These are phyloP conservation scores for Lepisosteus osseus DNA, from an alignment of 2,113 vertebrate species.

Conservation along the genomic window DNA sequence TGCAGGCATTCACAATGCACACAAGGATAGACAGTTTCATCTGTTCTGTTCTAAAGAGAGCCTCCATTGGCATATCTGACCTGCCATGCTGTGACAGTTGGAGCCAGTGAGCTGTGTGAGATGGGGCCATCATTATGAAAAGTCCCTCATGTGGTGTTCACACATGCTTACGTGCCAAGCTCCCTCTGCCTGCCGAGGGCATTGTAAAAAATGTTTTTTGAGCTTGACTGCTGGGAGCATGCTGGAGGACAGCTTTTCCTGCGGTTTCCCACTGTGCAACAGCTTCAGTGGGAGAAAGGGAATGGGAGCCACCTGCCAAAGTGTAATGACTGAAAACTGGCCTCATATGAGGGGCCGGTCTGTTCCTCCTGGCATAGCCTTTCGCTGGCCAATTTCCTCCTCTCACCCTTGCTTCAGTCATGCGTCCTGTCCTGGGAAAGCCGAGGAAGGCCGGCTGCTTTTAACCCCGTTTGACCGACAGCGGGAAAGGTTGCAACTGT, in stretches of 20 bases:
- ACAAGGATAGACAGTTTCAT: too few species aligned
- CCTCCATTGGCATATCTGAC: too few species aligned
- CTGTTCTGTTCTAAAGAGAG: too few species aligned
- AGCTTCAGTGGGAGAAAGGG: not conserved
- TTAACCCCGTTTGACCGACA: constrained; percentile 69
- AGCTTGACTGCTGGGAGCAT: not conserved
- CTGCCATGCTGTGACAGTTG: too few species aligned
- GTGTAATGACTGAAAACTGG: constrained; percentile 18
- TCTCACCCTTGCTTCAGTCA: constrained; percentile 39
- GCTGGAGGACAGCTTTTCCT: not conserved
- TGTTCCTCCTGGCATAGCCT: constrained; percentile 55
- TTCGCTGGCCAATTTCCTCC: constrained; percentile 42
- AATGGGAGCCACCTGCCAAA: constrained; percentile 21
- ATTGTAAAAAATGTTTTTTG: not conserved
- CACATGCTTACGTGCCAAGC: too few species aligned
- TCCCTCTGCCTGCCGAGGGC: not conserved
- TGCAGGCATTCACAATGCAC: too few species aligned
- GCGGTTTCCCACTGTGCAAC: not conserved
- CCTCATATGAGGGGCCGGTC: constrained; percentile 44
- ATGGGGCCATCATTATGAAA: too few species aligned
- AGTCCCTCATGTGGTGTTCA: too few species aligned
- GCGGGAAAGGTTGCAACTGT: constrained; percentile 43
- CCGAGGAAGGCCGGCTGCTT: constrained; percentile 47
- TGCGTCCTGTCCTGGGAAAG: constrained; percentile 49
- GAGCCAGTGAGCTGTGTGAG: too few species aligned